These are phyloP conservation scores for Trachelus iudaicus DNA, from an alignment of 2,888 invertebrate genomes.

Conservation along the genomic window DNA sequence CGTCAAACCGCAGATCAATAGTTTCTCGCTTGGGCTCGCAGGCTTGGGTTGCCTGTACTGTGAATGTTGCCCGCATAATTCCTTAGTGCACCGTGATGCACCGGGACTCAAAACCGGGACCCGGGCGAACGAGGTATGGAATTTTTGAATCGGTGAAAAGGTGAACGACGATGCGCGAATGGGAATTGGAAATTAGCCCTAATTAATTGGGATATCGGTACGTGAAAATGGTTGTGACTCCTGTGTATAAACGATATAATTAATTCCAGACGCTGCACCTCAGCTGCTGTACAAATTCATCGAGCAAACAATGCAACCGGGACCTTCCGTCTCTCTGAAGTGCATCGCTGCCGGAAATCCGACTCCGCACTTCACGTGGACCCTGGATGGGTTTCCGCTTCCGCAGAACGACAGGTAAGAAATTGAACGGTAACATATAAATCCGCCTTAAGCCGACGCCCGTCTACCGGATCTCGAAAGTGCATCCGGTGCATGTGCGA, in stretches of 20 bases:
- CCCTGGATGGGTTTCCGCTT: slow-evolving; percentile 87
- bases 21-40: slow-evolving; percentile 42
- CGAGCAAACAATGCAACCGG: slow-evolving; percentile 91
- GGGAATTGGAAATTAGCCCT: neutral
- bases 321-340: slow-evolving; percentile 90
- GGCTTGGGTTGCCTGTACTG: slow-evolving; percentile 53
- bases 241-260: neutral
- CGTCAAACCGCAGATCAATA: slow-evolving; percentile 65
- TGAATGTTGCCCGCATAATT: slow-evolving; percentile 57
- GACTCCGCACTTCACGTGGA: slow-evolving; percentile 92
- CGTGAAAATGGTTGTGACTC: neutral
- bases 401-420: slow-evolving; percentile 76
- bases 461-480: neutral
- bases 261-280: slow-evolving; percentile 82
- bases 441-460: neutral
- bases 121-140: fast-evolving
- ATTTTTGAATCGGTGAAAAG: neutral
- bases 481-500: neutral
- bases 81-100: neutral
- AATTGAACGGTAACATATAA: neutral
- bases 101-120: neutral
- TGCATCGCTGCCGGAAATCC: slow-evolving; percentile 96
- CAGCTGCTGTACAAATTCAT: slow-evolving; percentile 92
- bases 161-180: neutral
- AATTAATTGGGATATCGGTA: neutral